Conservation (phyloP, 2,797 vertebrate genomes). For the Neosilurus mollespiculum region DNA sequence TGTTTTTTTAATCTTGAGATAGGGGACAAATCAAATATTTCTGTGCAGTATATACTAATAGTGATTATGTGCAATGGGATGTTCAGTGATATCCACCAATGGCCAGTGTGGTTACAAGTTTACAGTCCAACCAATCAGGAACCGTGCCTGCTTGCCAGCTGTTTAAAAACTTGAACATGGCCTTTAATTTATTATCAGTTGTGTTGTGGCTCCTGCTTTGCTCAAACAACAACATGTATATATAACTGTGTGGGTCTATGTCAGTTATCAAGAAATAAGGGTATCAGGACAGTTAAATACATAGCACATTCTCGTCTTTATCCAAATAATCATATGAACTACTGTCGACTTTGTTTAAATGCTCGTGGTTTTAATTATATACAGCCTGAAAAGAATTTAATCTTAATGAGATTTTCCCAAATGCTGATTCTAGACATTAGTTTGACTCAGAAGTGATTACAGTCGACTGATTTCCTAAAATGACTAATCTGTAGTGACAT, state of each 20-base stretch:
- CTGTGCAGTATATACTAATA: background rate
- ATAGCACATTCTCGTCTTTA: background rate
- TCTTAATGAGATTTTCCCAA: background rate
- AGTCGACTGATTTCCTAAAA: constrained; percentile 27
- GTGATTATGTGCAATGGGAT: background rate
- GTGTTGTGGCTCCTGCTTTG: background rate
- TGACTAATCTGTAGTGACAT: constrained; percentile 47
- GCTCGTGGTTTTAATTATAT: background rate
- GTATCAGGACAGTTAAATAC: background rate
- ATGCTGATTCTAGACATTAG: constrained; percentile 10
- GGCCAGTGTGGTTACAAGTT: background rate
- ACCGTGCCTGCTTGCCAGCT: background rate
- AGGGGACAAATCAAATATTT: too few relatives aligned
- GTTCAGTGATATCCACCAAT: background rate
- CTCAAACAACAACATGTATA: background rate
- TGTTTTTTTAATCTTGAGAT: too few relatives aligned
- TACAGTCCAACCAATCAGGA: background rate
- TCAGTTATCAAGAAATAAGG: background rate
- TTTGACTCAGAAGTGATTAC: constrained; percentile 26
- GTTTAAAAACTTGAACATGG: background rate
- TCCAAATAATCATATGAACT: background rate
- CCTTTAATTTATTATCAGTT: background rate
- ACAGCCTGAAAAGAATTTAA: background rate
- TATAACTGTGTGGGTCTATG: background rate
- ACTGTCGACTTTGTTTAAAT: background rate